Evolutionary conservation across 1,140 invertebrate genomes (phyloP), one percentile per base, ranked within the genome.

Genomic region (Epicauta chinensis): DNA sequence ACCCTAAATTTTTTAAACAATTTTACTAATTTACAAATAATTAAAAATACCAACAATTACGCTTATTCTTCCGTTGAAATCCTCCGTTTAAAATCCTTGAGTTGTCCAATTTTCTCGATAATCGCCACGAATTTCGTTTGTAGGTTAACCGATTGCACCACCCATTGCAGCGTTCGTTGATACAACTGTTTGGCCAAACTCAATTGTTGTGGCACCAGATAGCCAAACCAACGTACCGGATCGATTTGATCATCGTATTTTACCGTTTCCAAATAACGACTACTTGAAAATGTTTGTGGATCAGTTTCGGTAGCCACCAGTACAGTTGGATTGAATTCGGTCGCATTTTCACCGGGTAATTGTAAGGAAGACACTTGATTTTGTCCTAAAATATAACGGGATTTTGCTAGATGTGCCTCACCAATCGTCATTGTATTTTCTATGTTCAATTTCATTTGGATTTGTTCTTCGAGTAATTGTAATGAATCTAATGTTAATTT

Each of bases 181-280:
- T 85, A 89, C 59, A 78, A 72, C 56, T 75, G 77, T 66, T 86
- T 83, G 1, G 83, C 81, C 54, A 73, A 77, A 62, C 77, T 76
- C 57, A 89, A 71, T 69, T 80, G 82, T 61, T 84, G 80, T 2
- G 85, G 84, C 0, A 86, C 81, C 30, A 89, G 66, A 44, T 86
- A 75, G 10, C 86, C 85, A 73, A 89, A 89, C 84, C 85, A 87
- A 51, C 79, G 80, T 14, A 87, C 66, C 2, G 85, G 84, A 70
- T 87, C 80, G 14, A 67, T 61, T 40, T 61, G 56, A 23, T 57
- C 62, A 15, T 77, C 63, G 40, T 71, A 71, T 47, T 62, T 62
- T 5, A 51, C 51, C 7, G 73, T 59, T 56, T 71, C 68, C 17
- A 66, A 51, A 36, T 65, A 53, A 38, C 59, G 58, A 13, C 64